Evolutionary conservation across 2,888 invertebrate genomes (phyloP).

Genomic region (Ctenicera cuprea): DNA sequence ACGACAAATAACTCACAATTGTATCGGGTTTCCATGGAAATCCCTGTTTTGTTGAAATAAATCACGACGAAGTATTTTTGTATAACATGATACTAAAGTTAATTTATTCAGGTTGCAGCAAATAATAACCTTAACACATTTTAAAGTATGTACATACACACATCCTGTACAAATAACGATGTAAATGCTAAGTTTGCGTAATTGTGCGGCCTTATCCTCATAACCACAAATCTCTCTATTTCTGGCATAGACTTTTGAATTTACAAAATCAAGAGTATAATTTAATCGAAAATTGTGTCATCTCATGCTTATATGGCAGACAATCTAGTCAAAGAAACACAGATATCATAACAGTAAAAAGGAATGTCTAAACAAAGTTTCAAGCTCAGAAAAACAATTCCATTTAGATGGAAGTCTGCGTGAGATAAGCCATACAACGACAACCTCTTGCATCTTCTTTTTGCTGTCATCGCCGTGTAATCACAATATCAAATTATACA

Average conservation of each 20-base stretch:
- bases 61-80: slow-evolving; percentile 65
- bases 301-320: too few species aligned
- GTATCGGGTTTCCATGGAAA: slow-evolving; percentile 68
- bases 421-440: too few species aligned
- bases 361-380: too few species aligned
- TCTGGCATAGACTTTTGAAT: slow-evolving; percentile 20
- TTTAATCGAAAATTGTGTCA: too few species aligned
- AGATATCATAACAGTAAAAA: too few species aligned
- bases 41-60: slow-evolving; percentile 68
- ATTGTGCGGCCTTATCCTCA: slow-evolving; percentile 2
- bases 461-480: too few species aligned
- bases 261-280: background rate
- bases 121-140: slow-evolving; percentile 11
- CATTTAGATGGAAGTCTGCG: too few species aligned
- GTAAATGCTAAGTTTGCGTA: slow-evolving; percentile 5
- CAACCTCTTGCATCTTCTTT: too few species aligned
- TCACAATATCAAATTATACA: too few species aligned
- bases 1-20: slow-evolving; percentile 71
- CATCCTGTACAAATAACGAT: background rate
- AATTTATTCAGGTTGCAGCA: slow-evolving; percentile 15
- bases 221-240: background rate
- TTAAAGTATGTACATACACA: slow-evolving; percentile 9
- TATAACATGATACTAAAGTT: slow-evolving; percentile 38
- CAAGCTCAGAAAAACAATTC: too few species aligned
- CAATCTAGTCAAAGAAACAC: too few species aligned